phyloP scores from a whole-genome alignment of 2,888 invertebrate genomes.

The Megamerina dolium region DNA sequence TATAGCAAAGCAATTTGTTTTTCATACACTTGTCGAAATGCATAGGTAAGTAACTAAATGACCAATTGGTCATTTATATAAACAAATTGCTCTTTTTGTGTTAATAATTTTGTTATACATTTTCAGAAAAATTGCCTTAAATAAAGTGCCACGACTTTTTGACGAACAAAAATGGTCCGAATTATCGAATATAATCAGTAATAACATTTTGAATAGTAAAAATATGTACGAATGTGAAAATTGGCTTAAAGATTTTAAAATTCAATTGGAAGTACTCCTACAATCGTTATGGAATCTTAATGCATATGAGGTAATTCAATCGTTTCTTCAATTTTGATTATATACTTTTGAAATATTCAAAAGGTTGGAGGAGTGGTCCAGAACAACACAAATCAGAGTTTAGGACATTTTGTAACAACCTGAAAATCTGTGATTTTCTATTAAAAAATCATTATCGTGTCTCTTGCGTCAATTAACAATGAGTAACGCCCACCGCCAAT shows the following conservation, averaged over 20 bases:
- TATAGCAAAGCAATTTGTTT: constrained; percentile 8
- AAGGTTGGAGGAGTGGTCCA: too few relatives aligned
- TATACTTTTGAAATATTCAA: too few relatives aligned
- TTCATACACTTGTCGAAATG: constrained; percentile 3
- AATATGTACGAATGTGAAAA: constrained; percentile 14
- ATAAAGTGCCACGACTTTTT: constrained; percentile 17
- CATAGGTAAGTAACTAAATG: constrained; percentile 8
- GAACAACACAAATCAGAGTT: too few relatives aligned
- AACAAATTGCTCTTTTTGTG: neutral
- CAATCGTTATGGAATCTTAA: constrained; percentile 20
- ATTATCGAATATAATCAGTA: constrained; percentile 15
- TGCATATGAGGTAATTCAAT: constrained; percentile 16
- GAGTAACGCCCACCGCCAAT: too few relatives aligned
- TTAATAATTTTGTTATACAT: neutral
- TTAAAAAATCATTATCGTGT: too few relatives aligned
- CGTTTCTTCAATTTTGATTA: neutral
- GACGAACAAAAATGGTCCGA: constrained; percentile 18
- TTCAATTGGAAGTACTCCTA: constrained; percentile 19
- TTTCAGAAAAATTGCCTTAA: constrained; percentile 20
- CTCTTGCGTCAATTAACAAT: too few relatives aligned
- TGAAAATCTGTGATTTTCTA: too few relatives aligned
- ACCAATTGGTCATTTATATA: too few relatives aligned
- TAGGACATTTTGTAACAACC: too few relatives aligned
- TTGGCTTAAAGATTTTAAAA: constrained; percentile 22
- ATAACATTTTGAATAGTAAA: constrained; percentile 13